Evolutionary conservation across 2,113 vertebrate species (phyloP), one percentile per base, ranked within the genome.

Genomic region (Chlorocebus sabaeus): DNA sequence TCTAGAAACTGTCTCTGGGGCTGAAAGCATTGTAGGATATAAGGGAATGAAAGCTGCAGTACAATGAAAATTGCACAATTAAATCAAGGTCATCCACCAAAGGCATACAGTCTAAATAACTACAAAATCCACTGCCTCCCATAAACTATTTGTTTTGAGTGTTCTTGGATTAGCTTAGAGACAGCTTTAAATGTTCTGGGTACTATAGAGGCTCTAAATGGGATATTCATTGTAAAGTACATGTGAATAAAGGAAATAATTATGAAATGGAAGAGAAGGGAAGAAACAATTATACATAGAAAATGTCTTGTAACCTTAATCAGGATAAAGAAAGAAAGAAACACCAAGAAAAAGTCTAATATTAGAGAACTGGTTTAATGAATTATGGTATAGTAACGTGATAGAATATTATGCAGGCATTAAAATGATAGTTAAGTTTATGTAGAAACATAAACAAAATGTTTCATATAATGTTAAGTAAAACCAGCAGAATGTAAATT

Each of bases 371-470:
- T 95, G 32, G 25, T 55, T 86, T 72, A 83, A 92, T 88, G 96
- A 95, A 89, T 93, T 48, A 86, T 73, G 45, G 8, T 82, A 93
- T 22, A 72, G 88, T 73, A 55, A 92, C 57, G 43, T 89, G 25
- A 83, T 92, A 14, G 40, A 94, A 79, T 98, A 95, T 90, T 97
- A 97, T 82, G 2, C 5, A 92, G 8, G 18, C 50, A 92, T 93
- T 95, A 95, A 89, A 92, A 95, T 95, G 48, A 94, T 92, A 91
- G 91, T 84, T 93, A 97, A 68, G 8, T 75, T 95, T 81, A 89
- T 82, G 1, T 82, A 50, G 67, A 89, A 92, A 50, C 10, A 89
- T 57, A 85, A 90, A 67, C 8, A 89, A 89, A 30, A 70, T 85
- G 38, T 70, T 87, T 72, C 67, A 86, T 73, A 52, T 57, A 81